Base-by-base conservation (phyloP, 2,797 vertebrate genomes). In the Chromis chromis region DNA sequence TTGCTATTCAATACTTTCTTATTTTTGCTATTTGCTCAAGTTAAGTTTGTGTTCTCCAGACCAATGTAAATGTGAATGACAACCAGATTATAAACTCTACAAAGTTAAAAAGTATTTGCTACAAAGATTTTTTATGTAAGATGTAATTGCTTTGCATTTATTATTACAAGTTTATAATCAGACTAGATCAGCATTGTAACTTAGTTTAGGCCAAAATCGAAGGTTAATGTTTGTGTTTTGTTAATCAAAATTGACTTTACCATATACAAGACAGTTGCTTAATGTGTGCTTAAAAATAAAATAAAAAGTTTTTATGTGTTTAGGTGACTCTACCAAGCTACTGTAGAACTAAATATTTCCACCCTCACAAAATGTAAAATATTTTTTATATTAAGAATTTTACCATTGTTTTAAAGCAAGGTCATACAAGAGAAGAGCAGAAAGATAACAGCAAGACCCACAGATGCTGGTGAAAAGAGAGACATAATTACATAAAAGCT, bases 401-500 rank as follows among this genome's bases (percentile, higher is more conserved):
- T 7, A 65, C 12, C 3, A 49, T 5, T 48, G 7, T 56, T 59
- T 67, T 31, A 59, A 50, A 55, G 52, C 31, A 63, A 63, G 49
- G 24, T 55, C n/a, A 66, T n/a, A 50, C 0, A 22, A 58, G 42
- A 65, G 10, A 39, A 61, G 3, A 9, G 8, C 33, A 36, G 33
- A 36, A 36, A 50, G 21, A 50, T 7, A 67, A 25, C 6, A 27
- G 31, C 24, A 58, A 66, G 16, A 55, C 17, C 39, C 0, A 13
- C 17, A 52, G 13, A 50, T 9, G 27, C 27, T 49, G 9, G 25
- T 40, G 10, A 22, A 40, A 59, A 78, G 14, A 70, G 49, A 75
- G 40, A 22, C 21, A 46, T 50, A 28, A 54, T 69, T 79, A 65
- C 44, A 48, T 21, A n/a, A 63, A 56, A 61, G 9, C 44, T 21